Conservation (phyloP, 2,888 invertebrate species). For the Latrodectus elegans region DNA sequence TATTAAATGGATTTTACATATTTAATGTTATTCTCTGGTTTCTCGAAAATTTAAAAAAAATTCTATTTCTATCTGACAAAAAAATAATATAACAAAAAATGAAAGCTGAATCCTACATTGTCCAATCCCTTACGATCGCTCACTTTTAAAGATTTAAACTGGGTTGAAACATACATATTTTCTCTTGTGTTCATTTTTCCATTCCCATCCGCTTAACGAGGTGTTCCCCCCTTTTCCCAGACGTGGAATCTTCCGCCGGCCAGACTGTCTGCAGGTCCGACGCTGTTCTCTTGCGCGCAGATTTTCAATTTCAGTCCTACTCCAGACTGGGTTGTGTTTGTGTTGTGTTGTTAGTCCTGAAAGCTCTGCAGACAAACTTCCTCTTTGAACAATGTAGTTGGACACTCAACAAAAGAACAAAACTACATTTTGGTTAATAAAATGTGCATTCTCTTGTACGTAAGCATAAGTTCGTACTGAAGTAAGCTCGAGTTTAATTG, state of each 20-base stretch:
- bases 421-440: constrained; percentile 4
- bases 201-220: constrained; percentile 46
- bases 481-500: background rate
- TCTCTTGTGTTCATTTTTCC: constrained; percentile 26
- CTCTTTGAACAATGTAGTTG: constrained; percentile 33
- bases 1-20: too few species aligned
- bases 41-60: too few species aligned
- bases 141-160: too few species aligned
- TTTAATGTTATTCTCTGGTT: too few species aligned
- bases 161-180: background rate
- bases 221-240: constrained; percentile 22
- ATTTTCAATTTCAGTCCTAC: constrained; percentile 13
- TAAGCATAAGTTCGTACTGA: background rate
- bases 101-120: too few species aligned
- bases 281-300: constrained; percentile 30
- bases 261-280: constrained; percentile 61
- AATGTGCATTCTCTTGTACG: constrained; percentile 6
- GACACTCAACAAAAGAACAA: constrained; percentile 1
- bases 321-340: background rate
- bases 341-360: constrained; percentile 2
- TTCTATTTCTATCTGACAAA: too few species aligned
- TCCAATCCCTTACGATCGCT: too few species aligned
- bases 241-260: constrained; percentile 59
- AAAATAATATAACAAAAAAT: too few species aligned
- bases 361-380: constrained; percentile 17